Percentiles rank a stretch among this genome's conserved stretches.
Conservation (phyloP, 2,888 invertebrate genomes). For the Argyresthia goedartella region DNA sequence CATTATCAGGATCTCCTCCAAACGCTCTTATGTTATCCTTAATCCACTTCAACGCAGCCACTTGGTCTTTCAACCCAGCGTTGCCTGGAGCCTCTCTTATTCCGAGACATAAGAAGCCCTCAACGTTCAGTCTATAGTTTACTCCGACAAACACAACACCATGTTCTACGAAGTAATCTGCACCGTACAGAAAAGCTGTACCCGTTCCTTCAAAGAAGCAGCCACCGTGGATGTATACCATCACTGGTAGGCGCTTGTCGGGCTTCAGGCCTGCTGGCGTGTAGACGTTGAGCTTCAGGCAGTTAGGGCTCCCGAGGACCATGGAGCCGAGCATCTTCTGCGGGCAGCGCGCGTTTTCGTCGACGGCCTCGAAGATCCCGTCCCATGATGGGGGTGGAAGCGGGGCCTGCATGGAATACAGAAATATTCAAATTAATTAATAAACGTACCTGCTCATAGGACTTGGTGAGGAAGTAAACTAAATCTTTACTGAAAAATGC, state of each 20-base stretch:
- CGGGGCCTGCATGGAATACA: slow-evolving; percentile 55
- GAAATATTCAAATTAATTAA: not conserved
- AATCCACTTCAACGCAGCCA: slow-evolving; percentile 54
- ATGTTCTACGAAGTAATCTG: slow-evolving; percentile 70
- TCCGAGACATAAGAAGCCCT: slow-evolving; percentile 75
- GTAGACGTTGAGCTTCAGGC: slow-evolving; percentile 50
- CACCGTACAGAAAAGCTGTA: slow-evolving; percentile 70
- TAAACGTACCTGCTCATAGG: no score
- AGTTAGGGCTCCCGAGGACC: slow-evolving; percentile 41
- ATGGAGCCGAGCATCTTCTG: slow-evolving; percentile 35
- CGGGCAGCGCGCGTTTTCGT: slow-evolving; percentile 52
- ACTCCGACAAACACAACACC: slow-evolving; percentile 71
- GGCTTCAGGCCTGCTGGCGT: slow-evolving; percentile 28
- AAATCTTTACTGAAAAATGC: no score
- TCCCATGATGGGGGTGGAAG: slow-evolving; percentile 49
- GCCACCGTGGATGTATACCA: slow-evolving; percentile 76
- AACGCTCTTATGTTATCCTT: slow-evolving; percentile 46
- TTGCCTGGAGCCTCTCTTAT: slow-evolving; percentile 76
- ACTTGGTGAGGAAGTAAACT: no score
- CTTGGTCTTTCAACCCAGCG: slow-evolving; percentile 70
- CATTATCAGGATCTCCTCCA: slow-evolving; percentile 49
- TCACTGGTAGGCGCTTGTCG: slow-evolving; percentile 56
- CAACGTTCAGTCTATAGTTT: slow-evolving; percentile 70
- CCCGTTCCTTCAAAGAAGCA: slow-evolving; percentile 73
- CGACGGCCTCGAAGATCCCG: slow-evolving; percentile 45